phyloP scores from a whole-genome alignment of 2,888 invertebrate species.

The Tethea ocularis region DNA sequence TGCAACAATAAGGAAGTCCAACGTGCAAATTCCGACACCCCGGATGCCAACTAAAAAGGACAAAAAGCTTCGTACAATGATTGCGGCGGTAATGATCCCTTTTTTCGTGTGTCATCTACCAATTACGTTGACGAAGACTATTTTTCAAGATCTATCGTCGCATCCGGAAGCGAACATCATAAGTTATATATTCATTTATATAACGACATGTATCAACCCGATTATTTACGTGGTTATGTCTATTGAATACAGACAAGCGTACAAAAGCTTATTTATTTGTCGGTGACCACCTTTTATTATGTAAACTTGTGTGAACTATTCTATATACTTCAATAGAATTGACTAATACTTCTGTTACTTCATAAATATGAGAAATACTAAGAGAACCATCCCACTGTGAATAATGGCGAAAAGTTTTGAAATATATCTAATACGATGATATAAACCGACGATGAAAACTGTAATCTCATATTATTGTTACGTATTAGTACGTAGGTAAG shows the following conservation, averaged over 20 bases:
- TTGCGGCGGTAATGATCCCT: conserved; percentile 94
- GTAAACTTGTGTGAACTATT: not conserved
- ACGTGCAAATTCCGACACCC: conserved; percentile 54
- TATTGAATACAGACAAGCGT: conserved; percentile 94
- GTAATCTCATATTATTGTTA: not conserved
- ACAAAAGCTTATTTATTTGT: conserved; percentile 88
- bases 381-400: not conserved
- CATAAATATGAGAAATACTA: not conserved
- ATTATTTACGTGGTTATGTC: conserved; percentile 97
- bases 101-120: conserved; percentile 96
- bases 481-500: not conserved
- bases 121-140: conserved; percentile 92
- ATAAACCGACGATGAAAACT: not conserved
- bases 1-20: conserved; percentile 59
- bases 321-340: not conserved
- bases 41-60: conserved; percentile 90
- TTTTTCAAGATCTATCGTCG: conserved; percentile 86
- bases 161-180: conserved; percentile 89
- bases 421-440: not conserved
- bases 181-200: conserved; percentile 92
- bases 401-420: not conserved
- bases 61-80: conserved; percentile 91
- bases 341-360: not conserved
- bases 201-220: conserved; percentile 95
- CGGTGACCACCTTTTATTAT: conserved; percentile 37